Evolutionary conservation across 2,797 vertebrate species (phyloP).

Genomic region (Esox masquinongy): DNA sequence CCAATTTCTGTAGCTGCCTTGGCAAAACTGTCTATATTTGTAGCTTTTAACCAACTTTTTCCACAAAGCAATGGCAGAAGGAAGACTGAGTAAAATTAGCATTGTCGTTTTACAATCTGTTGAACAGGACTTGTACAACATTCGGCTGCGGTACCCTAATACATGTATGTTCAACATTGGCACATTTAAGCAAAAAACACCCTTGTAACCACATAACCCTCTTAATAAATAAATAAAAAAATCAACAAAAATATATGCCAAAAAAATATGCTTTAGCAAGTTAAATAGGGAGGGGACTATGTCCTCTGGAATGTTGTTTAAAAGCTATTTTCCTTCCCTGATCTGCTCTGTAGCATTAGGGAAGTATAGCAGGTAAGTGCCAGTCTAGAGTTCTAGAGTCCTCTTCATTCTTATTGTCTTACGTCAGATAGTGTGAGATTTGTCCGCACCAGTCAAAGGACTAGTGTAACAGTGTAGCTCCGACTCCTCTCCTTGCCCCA

Average conservation of each 20-base stretch:
- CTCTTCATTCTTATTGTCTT: neutral
- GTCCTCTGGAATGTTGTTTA: conserved; percentile 63
- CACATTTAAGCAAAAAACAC: neutral
- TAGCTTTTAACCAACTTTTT: neutral
- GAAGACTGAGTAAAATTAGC: conserved; percentile 7
- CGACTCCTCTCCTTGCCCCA: too few relatives aligned
- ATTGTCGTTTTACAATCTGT: neutral
- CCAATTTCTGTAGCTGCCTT: neutral
- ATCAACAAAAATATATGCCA: neutral
- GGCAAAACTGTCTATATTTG: neutral
- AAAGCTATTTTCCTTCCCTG: conserved; percentile 36
- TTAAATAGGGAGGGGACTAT: conserved; percentile 25
- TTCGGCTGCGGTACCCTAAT: neutral
- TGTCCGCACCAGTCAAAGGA: neutral
- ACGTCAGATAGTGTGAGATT: neutral
- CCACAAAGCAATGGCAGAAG: neutral
- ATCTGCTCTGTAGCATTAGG: neutral
- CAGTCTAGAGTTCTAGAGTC: neutral
- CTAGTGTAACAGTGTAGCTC: too few relatives aligned
- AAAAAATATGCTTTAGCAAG: neutral
- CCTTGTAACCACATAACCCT: neutral
- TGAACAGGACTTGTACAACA: neutral
- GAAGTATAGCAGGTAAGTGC: conserved; percentile 47
- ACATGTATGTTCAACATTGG: neutral
- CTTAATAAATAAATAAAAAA: neutral